A percentile compares a stretch with the other conserved stretches of the same genome.
These are phyloP conservation scores for Epinephelus malabaricus DNA, from an alignment of 2,797 vertebrate genomes.

Conservation along the genomic window DNA sequence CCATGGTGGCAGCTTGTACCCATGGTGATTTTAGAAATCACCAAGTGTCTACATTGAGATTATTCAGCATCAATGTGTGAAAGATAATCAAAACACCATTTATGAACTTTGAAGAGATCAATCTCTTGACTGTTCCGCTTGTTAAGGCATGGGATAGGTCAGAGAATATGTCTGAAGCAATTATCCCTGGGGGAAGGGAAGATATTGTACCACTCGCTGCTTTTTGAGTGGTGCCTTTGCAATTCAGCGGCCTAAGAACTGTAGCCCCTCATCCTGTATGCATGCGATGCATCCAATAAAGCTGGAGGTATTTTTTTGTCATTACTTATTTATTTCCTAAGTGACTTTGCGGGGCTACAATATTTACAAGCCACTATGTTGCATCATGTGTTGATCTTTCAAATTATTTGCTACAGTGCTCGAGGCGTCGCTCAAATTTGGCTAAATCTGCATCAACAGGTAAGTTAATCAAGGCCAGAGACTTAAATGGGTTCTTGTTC, in stretches of 20 bases:
- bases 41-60: conserved; percentile 20
- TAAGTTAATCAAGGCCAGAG: conserved; percentile 17
- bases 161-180: conserved; percentile 47
- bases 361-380: conserved; percentile 50
- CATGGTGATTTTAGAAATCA: conserved; percentile 43
- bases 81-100: conserved; percentile 67
- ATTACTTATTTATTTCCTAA: conserved; percentile 48
- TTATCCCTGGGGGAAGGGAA: conserved; percentile 22
- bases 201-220: conserved; percentile 14
- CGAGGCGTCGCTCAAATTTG: conserved; percentile 3
- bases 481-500: neutral
- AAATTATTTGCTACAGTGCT: conserved; percentile 29
- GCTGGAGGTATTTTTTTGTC: conserved; percentile 39
- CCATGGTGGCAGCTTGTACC: conserved; percentile 49
- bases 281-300: conserved; percentile 28
- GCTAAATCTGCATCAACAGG: conserved; percentile 9
- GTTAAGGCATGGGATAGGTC: conserved; percentile 49
- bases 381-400: conserved; percentile 44
- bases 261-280: conserved; percentile 30
- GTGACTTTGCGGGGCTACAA: conserved; percentile 23
- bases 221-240: conserved; percentile 20
- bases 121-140: conserved; percentile 56
- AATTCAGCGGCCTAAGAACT: neutral
- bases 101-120: conserved; percentile 57
- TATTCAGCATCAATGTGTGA: conserved; percentile 31